phyloP scores from a whole-genome alignment of 2,113 vertebrate species.

The Etheostoma spectabile region DNA sequence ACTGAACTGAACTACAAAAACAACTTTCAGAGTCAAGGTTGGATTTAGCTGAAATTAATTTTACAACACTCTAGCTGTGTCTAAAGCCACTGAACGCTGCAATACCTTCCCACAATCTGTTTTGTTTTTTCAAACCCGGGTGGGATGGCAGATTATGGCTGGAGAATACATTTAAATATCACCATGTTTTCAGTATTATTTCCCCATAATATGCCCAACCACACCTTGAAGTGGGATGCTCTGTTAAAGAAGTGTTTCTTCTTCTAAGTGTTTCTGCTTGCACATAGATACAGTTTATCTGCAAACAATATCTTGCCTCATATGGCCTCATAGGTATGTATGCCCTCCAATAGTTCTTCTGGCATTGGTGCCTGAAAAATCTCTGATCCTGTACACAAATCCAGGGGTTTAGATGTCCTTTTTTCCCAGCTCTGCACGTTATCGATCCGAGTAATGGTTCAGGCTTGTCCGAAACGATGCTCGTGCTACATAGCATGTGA shows the following conservation, averaged over 20 bases:
- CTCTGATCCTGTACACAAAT: constrained; percentile 12
- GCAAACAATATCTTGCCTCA: neutral
- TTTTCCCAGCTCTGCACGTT: constrained; percentile 19
- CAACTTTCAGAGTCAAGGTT: neutral
- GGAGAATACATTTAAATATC: neutral
- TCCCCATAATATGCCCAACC: neutral
- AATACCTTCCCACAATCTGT: neutral
- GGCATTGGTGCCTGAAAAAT: neutral
- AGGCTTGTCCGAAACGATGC: constrained; percentile 6
- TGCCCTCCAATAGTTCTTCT: neutral
- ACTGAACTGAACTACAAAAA: neutral
- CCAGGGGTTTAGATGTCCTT: neutral
- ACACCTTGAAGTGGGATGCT: neutral
- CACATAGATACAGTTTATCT: neutral
- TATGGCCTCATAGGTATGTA: neutral
- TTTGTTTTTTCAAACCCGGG: neutral
- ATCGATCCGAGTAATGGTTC: constrained; percentile 31
- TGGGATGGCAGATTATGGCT: neutral
- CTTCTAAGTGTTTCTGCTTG: neutral
- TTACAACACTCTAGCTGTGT: too few species aligned
- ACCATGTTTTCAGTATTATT: neutral
- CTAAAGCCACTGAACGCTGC: neutral
- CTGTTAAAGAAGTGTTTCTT: neutral
- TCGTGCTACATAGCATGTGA: neutral
- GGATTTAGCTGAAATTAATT: neutral